Base-by-base conservation (phyloP, 2,888 invertebrate species). In the Aphodius sticticus region DNA sequence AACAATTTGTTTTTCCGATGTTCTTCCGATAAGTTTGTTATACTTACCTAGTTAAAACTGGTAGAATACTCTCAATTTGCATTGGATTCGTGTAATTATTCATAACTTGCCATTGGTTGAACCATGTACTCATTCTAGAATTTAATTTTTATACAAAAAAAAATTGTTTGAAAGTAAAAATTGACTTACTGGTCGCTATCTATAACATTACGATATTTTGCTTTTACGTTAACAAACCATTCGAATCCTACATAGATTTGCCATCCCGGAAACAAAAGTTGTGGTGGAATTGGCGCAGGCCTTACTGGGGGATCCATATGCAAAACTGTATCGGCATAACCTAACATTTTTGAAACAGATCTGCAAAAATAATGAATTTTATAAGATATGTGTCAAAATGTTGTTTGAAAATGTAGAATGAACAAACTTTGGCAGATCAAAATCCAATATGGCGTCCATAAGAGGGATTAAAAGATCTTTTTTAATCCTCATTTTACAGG, bases 41-140 rank as follows among this genome's bases (percentile, higher is more conserved):
- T 26, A 90, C 92, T 91, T 86, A 94, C 94, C 91, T 90, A 74
- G 90, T 90, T 6, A 93, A 90, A 2, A 90, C 89, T n/a, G 90
- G 90, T 7, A 91, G 86, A 12, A 94, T 90, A 69, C 91, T 91
- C 80, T 93, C 92, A 5, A 93, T 89, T 84, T 93, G 92, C 92
- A 92, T 92, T 5, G 94, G 93, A 84, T 92, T 93, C 0, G 93
- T 93, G 84, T 92, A 93, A 81, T 91, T 91, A 81, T 92, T 92
- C 70, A 91, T 89, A n/a, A 94, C 88, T 87, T 94, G 94, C 94
- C 94, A 94, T 0, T 92, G 91, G 86, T 94, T 94, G 88, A 94
- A 88, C 94, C 94, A 95, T 0, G 94, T 93, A 69, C 90, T 88
- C 76, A 94, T 91, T 84, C 94, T 94, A 86, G 35, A 88, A 88